These are phyloP conservation scores for Sepiola atlantica DNA, from an alignment of 2,888 invertebrate species.

Conservation along the genomic window DNA sequence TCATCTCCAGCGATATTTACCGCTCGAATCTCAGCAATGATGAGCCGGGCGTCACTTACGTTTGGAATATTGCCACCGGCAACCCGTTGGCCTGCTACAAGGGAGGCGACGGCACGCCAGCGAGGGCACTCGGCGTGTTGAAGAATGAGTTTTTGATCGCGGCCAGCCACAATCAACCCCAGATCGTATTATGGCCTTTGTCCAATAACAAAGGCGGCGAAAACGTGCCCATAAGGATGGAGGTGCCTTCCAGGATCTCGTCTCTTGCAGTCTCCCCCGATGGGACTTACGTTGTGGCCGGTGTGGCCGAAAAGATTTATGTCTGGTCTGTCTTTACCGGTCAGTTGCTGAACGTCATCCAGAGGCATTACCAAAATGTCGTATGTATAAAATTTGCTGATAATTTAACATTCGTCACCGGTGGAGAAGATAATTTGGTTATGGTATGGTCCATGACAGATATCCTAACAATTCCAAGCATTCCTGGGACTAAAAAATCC, in stretches of 20 bases:
- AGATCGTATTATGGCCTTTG: conserved; percentile 84
- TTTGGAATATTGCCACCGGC: conserved; percentile 87
- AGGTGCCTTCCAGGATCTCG: conserved; percentile 85
- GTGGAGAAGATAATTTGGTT: conserved; percentile 88
- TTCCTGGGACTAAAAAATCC: neutral
- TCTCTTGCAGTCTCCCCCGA: conserved; percentile 83
- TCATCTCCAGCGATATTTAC: conserved; percentile 80
- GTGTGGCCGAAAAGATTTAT: conserved; percentile 86
- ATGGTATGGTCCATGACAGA: conserved; percentile 81
- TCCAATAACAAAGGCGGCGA: neutral
- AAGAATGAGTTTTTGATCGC: conserved; percentile 84
- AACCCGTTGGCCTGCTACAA: conserved; percentile 84
- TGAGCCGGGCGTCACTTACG: conserved; percentile 81
- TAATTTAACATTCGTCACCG: conserved; percentile 85
- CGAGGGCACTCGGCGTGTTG: conserved; percentile 81
- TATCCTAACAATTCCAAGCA: conserved; percentile 53
- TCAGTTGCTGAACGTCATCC: conserved; percentile 82
- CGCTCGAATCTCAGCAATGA: conserved; percentile 69
- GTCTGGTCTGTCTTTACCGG: conserved; percentile 86
- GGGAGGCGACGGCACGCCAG: conserved; percentile 79
- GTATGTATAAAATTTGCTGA: conserved; percentile 84
- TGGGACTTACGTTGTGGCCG: conserved; percentile 84
- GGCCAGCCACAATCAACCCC: conserved; percentile 85
- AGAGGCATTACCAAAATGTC: conserved; percentile 87
- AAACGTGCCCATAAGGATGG: conserved; percentile 76